Conservation (phyloP, 2,888 invertebrate species). For the Anodontia alba region DNA sequence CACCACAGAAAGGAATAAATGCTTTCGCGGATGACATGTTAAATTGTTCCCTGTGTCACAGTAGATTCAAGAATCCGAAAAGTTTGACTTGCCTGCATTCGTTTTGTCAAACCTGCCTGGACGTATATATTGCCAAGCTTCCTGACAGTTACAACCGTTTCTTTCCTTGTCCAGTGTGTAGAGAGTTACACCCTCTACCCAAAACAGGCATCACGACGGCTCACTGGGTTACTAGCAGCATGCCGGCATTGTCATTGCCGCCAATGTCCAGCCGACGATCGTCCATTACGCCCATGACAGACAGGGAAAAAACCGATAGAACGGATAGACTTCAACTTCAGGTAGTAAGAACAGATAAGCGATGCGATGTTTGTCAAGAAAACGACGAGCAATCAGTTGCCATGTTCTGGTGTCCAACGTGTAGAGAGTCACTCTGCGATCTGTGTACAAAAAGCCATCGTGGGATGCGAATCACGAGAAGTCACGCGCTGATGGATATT, state of each 20-base stretch:
- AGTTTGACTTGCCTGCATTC: conserved; percentile 54
- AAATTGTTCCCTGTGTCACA: conserved; percentile 57
- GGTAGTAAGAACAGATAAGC: conserved; percentile 30
- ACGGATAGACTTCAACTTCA: conserved; percentile 42
- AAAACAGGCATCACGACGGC: conserved; percentile 15
- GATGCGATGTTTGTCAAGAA: conserved; percentile 55
- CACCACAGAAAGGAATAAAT: background rate
- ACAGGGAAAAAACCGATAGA: conserved; percentile 29
- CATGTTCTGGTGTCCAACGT: conserved; percentile 59
- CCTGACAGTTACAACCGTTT: conserved; percentile 49
- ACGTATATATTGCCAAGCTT: conserved; percentile 54
- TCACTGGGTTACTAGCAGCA: background rate
- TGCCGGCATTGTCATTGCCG: conserved; percentile 25
- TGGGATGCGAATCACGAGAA: conserved; percentile 58
- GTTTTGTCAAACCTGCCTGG: conserved; percentile 59
- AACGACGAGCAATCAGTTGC: conserved; percentile 47
- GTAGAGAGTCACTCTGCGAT: conserved; percentile 54
- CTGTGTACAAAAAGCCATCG: conserved; percentile 60
- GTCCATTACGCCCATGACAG: conserved; percentile 30
- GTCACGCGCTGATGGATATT: conserved; percentile 56
- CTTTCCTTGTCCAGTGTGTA: conserved; percentile 57
- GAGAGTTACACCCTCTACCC: conserved; percentile 49
- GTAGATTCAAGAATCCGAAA: conserved; percentile 61
- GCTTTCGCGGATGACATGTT: conserved; percentile 19
- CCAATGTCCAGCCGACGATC: conserved; percentile 45